A percentile compares a stretch with the other conserved stretches of the same genome.
Conservation (phyloP, 2,797 vertebrate species). For the Pogonophryne albipinna region DNA sequence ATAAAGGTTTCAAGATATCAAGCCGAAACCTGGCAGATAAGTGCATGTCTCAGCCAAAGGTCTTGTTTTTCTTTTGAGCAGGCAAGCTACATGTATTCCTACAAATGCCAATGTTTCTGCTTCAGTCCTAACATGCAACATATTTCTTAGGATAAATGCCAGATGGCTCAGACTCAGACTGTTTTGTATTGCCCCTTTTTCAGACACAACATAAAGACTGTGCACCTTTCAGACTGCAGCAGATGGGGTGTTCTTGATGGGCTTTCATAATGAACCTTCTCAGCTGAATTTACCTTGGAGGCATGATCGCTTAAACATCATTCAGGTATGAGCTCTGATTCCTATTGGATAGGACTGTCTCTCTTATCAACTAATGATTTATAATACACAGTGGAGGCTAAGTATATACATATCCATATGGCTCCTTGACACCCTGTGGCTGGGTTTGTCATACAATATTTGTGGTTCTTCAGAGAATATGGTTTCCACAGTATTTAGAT, state of each 20-base stretch:
- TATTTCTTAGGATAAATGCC: not conserved
- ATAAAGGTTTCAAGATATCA: constrained; percentile 46
- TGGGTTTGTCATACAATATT: not conserved
- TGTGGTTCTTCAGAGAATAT: not conserved
- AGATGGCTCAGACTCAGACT: not conserved
- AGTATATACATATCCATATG: not conserved
- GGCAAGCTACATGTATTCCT: constrained; percentile 12
- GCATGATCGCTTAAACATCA: constrained; percentile 33
- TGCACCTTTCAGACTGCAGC: constrained; percentile 22
- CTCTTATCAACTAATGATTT: constrained; percentile 29
- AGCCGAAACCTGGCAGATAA: constrained; percentile 30
- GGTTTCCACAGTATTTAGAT: not conserved
- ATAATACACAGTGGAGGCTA: constrained; percentile 20
- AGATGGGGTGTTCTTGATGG: constrained; percentile 42
- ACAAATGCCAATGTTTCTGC: constrained; percentile 20
- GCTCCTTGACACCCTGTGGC: not conserved
- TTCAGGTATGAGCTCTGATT: constrained; percentile 50
- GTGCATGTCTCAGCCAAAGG: constrained; percentile 23
- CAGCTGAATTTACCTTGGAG: constrained; percentile 56
- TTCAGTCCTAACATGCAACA: not conserved
- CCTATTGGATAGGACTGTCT: constrained; percentile 29
- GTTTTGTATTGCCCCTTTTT: constrained; percentile 4
- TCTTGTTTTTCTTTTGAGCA: constrained; percentile 30
- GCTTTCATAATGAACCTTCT: constrained; percentile 54
- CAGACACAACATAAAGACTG: constrained; percentile 12